Base-by-base conservation (phyloP, 2,888 invertebrate genomes). In the Dasypolia templi region DNA sequence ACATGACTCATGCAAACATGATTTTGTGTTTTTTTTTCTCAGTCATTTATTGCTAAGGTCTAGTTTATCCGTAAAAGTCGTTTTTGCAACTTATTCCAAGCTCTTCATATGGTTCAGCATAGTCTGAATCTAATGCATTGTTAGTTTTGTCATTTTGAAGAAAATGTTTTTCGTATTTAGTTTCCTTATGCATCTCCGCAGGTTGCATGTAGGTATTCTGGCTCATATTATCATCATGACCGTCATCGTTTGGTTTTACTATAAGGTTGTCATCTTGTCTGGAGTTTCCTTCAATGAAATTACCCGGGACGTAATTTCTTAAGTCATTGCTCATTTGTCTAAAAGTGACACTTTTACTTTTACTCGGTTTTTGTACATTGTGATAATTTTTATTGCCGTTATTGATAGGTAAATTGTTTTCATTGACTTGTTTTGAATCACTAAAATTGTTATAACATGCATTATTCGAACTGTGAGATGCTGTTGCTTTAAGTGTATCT, bases 261-360 rank as follows among this genome's bases (percentile, higher is more conserved):
- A 39, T 46, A 11, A 6, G 17, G 0, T 61, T 44, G n/a, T 5
- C 4, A 26, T 22, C n/a, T 19, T 58, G 58, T 12, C n/a, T 44
- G 5, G 70, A 35, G n/a, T 12, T 65, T 22, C 39, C 55, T 26
- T 65, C 66, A 17, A 19, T 65, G 11, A 26, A 17, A 29, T 39
- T n/a, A n/a, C 0, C 19, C 0, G 39, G 1, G n/a, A n/a, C n/a
- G n/a, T n/a, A n/a, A n/a, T n/a, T n/a, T 42, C n/a, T 17, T 3
- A 56, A 56, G 14, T 75, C 69, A 22, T 56, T 77, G 1, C 68
- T 67, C 0, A 56, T 61, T 42, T 61, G 46, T 71, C 39, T 46
- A 32, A 77, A 77, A n/a, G 19, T 66, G 1, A 53, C 71, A 42
- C 17, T 65, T 42, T 82, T 81, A n/a, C 17, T 29, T 39, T 73